A percentile compares a stretch with the other conserved stretches of the same genome.
These are phyloP conservation scores for Caranx melampygus DNA, from an alignment of 2,113 vertebrate species.

Conservation along the genomic window DNA sequence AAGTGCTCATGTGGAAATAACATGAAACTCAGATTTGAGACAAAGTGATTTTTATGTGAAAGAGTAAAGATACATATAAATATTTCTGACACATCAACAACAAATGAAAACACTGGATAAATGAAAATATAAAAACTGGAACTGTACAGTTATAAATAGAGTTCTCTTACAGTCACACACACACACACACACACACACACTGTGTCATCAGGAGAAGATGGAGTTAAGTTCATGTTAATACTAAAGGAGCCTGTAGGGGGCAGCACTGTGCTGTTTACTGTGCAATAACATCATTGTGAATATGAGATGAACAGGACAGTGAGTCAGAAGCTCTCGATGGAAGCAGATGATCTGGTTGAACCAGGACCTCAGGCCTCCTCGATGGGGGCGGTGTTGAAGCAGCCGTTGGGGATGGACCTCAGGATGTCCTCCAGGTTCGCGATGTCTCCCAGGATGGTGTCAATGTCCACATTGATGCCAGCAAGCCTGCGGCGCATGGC, in stretches of 20 bases:
- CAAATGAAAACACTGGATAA: conserved; percentile 20
- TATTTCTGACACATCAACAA: neutral
- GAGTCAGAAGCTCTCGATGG: neutral
- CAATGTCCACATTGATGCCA: conserved; percentile 84
- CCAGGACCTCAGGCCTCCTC: conserved; percentile 85
- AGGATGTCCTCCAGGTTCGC: conserved; percentile 90
- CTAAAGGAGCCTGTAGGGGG: too few relatives aligned
- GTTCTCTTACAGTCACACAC: conserved; percentile 4
- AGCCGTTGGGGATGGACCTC: conserved; percentile 84
- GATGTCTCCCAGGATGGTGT: conserved; percentile 87
- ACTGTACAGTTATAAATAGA: conserved; percentile 58
- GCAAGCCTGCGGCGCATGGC: conserved; percentile 76
- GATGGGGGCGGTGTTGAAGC: conserved; percentile 87
- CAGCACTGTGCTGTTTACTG: too few relatives aligned
- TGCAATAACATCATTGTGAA: too few relatives aligned
- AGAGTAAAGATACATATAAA: neutral
- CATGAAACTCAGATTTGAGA: neutral
- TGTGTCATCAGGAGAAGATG: too few relatives aligned
- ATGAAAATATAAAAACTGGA: conserved; percentile 20
- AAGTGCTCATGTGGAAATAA: neutral
- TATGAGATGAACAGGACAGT: too few relatives aligned
- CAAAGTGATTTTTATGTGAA: conserved; percentile 22
- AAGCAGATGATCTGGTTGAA: neutral
- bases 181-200: too few relatives aligned
- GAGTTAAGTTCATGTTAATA: too few relatives aligned